Percentiles rank a stretch among this genome's conserved stretches.
These are phyloP conservation scores for Rhinoderma darwinii DNA, from an alignment of 2,113 vertebrate species.

Conservation along the genomic window DNA sequence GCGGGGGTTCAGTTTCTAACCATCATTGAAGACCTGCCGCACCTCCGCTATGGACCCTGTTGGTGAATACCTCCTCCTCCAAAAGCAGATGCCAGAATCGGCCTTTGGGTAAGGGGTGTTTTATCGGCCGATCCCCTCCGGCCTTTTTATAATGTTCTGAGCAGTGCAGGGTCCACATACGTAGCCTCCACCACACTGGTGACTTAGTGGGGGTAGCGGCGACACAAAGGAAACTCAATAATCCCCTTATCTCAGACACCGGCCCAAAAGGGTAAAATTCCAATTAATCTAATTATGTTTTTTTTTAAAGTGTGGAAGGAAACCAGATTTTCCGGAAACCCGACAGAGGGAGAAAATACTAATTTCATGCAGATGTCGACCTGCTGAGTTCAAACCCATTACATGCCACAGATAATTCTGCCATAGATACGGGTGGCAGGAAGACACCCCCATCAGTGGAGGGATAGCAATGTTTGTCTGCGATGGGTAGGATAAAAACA, in stretches of 20 bases:
- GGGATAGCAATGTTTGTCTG: background rate
- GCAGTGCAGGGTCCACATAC: too few species aligned
- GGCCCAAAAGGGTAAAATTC: background rate
- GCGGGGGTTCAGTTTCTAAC: too few species aligned
- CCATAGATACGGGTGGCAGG: background rate
- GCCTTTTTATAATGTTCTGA: too few species aligned
- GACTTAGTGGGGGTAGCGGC: too few species aligned
- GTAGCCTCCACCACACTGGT: too few species aligned
- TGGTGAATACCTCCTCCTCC: too few species aligned
- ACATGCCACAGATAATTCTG: background rate
- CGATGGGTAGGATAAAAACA: background rate
- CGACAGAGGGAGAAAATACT: background rate
- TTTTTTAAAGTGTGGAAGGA: background rate
- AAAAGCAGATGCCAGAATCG: too few species aligned
- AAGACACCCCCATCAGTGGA: background rate
- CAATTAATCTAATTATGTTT: constrained; percentile 6
- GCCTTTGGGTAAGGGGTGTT: too few species aligned
- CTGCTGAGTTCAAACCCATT: background rate
- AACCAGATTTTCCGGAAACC: background rate
- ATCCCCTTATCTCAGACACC: background rate
- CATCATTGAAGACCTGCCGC: too few species aligned
- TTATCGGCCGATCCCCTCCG: too few species aligned
- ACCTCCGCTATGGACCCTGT: too few species aligned
- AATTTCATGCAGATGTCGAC: background rate
- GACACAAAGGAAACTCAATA: too few species aligned